Conservation (phyloP, 2,888 invertebrate species). For the Zaprionus bogoriensis region DNA sequence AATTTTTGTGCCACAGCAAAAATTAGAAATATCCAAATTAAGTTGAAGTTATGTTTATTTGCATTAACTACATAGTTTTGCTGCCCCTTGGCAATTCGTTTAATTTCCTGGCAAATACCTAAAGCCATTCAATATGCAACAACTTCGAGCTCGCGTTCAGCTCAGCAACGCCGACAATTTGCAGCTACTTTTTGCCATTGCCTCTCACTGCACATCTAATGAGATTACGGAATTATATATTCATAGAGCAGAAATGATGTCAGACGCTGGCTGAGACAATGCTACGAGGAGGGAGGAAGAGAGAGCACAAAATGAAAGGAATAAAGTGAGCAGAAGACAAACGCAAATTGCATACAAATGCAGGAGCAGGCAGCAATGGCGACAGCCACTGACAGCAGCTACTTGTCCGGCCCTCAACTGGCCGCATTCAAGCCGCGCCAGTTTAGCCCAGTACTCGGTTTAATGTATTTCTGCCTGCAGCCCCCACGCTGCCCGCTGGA, state of each 20-base stretch:
- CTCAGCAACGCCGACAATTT: slow-evolving; percentile 30
- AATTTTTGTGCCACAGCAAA: no score
- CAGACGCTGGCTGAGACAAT: slow-evolving; percentile 46
- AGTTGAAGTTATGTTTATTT: not conserved
- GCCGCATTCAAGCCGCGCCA: slow-evolving; percentile 41
- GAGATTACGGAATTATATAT: slow-evolving; percentile 78
- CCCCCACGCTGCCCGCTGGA: slow-evolving; percentile 38
- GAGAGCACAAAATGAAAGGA: slow-evolving; percentile 19
- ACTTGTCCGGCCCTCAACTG: slow-evolving; percentile 27
- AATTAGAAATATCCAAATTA: no score
- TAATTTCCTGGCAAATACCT: not conserved
- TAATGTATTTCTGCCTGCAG: slow-evolving; percentile 62
- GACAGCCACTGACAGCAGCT: slow-evolving; percentile 8
- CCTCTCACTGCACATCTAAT: slow-evolving; percentile 55
- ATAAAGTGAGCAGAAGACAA: slow-evolving; percentile 48
- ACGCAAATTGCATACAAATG: slow-evolving; percentile 72
- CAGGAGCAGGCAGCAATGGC: slow-evolving; percentile 7
- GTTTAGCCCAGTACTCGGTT: slow-evolving; percentile 62
- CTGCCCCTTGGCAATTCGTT: not conserved
- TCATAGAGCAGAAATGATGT: slow-evolving; percentile 68
- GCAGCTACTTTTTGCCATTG: slow-evolving; percentile 37
- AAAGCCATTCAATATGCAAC: slow-evolving; percentile 34
- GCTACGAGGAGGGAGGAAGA: slow-evolving; percentile 2
- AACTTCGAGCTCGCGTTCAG: not conserved
- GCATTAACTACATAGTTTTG: not conserved